A percentile compares a stretch with the other conserved stretches of the same genome.
phyloP scores from a whole-genome alignment of 1,140 invertebrate species.

The Caenorhabditis latens region DNA sequence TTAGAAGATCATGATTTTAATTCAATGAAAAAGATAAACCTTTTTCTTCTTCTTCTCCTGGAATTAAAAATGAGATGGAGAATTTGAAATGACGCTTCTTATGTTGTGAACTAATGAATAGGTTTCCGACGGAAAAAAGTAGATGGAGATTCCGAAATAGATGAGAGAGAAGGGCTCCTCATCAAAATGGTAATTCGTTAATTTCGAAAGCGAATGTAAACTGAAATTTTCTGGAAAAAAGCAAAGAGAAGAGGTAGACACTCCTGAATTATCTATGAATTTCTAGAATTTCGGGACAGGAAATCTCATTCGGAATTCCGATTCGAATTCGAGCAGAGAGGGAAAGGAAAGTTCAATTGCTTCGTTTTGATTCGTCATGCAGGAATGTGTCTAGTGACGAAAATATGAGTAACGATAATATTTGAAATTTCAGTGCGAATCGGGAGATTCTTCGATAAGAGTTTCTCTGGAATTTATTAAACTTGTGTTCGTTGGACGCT shows the following conservation, averaged over 20 bases:
- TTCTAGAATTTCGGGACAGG: neutral
- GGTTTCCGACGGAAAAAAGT: neutral
- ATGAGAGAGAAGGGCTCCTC: neutral
- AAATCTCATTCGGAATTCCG: neutral
- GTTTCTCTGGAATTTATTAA: too few species aligned
- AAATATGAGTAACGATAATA: too few species aligned
- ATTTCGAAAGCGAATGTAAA: neutral
- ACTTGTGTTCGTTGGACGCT: too few species aligned
- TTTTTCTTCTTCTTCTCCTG: too few species aligned
- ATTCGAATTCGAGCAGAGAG: too few species aligned
- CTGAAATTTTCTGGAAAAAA: neutral
- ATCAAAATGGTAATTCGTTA: conserved; percentile 12
- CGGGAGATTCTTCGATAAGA: too few species aligned
- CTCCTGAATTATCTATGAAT: neutral
- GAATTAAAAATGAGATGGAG: too few species aligned
- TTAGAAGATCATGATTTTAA: conserved; percentile 10
- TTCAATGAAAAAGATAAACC: neutral
- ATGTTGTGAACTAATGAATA: neutral
- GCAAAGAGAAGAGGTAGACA: neutral
- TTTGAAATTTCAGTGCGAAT: too few species aligned
- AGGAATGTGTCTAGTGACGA: too few species aligned
- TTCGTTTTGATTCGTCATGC: too few species aligned
- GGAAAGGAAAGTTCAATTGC: too few species aligned
- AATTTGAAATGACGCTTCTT: neutral
- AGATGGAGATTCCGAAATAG: too few species aligned